A percentile compares a stretch with the other conserved stretches of the same genome.
These are phyloP conservation scores for Apostichopus parvimensis DNA, from an alignment of 35 echinoderm and acorn worm genomes.

Conservation along the genomic window DNA sequence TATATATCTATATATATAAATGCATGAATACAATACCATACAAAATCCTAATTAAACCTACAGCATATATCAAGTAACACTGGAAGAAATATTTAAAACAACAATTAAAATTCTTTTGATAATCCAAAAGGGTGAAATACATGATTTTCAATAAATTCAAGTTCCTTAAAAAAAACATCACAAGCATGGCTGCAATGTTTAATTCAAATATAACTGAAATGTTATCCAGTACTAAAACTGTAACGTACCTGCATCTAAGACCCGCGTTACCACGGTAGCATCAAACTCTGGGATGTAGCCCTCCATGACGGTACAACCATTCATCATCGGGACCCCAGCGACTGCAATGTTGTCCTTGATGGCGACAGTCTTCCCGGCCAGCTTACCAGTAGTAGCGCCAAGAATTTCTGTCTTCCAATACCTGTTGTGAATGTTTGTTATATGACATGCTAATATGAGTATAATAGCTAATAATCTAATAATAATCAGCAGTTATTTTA, in stretches of 20 bases:
- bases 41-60: too few relatives aligned
- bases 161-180: neutral
- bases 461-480: too few relatives aligned
- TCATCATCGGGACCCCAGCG: constrained; percentile 81
- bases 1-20: too few relatives aligned
- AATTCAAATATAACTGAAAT: neutral
- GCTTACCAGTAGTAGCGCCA: constrained; percentile 66
- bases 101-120: too few relatives aligned
- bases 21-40: too few relatives aligned
- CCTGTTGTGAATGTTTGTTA: constrained; percentile 32
- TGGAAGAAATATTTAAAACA: too few relatives aligned
- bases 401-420: constrained; percentile 67
- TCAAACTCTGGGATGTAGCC: constrained; percentile 78
- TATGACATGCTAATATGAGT: too few relatives aligned
- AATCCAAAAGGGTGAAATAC: too few relatives aligned
- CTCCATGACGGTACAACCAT: constrained; percentile 54
- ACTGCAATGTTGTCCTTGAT: constrained; percentile 80
- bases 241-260: constrained; percentile 73
- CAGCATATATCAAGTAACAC: too few relatives aligned
- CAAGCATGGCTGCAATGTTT: neutral
- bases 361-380: constrained; percentile 64
- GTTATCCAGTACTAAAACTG: too few relatives aligned
- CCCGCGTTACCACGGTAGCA: constrained; percentile 75
- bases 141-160: neutral
- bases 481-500: too few relatives aligned